Percentiles rank a stretch among this genome's conserved stretches.
phyloP scores from a whole-genome alignment of 2,113 vertebrate species.

The Hippopotamus amphibius region DNA sequence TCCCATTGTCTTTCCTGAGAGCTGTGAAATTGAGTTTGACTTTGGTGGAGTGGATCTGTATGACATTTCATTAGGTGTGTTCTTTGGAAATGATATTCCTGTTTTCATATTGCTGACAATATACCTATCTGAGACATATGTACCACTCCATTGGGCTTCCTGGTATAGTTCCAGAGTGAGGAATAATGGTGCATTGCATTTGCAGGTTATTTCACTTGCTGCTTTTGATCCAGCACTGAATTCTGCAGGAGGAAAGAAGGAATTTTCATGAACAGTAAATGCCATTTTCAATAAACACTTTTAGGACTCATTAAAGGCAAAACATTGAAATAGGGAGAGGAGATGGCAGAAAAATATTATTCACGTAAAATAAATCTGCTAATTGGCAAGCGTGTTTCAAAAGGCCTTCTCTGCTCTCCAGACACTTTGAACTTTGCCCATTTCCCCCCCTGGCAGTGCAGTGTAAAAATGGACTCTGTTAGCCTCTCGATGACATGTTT shows the following conservation, averaged over 20 bases:
- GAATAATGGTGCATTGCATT: not conserved
- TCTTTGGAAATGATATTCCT: slow-evolving; percentile 4
- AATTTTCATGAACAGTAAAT: slow-evolving; percentile 72
- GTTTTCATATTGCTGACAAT: not conserved
- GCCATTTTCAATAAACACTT: slow-evolving; percentile 66
- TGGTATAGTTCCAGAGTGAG: not conserved
- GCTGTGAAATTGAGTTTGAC: slow-evolving; percentile 19
- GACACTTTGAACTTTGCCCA: slow-evolving; percentile 70
- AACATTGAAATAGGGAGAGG: slow-evolving; percentile 13
- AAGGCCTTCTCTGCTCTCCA: slow-evolving; percentile 59
- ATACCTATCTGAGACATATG: not conserved
- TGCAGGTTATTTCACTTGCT: not conserved
- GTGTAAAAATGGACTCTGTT: slow-evolving; percentile 80
- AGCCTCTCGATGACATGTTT: slow-evolving; percentile 84
- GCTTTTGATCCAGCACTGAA: not conserved
- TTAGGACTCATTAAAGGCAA: slow-evolving; percentile 50
- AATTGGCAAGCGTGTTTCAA: slow-evolving; percentile 50
- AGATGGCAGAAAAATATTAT: slow-evolving; percentile 66
- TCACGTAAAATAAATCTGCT: slow-evolving; percentile 72
- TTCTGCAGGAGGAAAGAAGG: slow-evolving; percentile 54
- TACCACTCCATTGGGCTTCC: not conserved
- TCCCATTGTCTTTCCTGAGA: not conserved
- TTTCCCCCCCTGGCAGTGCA: slow-evolving; percentile 68
- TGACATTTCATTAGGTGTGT: not conserved
- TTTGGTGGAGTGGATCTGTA: not conserved